A percentile compares a stretch with the other conserved stretches of the same genome.
phyloP scores from a whole-genome alignment of 2,888 invertebrate genomes.

The Allygus modestus region DNA sequence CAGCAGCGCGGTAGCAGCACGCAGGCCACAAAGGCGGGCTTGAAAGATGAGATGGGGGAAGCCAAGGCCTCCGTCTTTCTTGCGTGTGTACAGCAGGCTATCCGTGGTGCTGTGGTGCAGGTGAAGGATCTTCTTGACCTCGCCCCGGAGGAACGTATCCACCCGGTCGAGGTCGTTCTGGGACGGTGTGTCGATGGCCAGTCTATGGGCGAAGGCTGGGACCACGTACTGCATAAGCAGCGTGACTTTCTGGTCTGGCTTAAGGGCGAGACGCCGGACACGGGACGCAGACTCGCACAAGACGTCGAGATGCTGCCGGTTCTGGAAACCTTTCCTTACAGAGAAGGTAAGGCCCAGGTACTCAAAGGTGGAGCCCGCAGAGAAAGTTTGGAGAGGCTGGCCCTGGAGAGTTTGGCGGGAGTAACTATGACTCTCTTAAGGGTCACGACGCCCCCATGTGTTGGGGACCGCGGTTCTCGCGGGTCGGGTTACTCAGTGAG shows the following conservation, averaged over 20 bases:
- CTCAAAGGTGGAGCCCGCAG: neutral
- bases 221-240: conserved; percentile 14
- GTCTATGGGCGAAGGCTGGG: conserved; percentile 47
- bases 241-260: conserved; percentile 41
- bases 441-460: conserved; percentile 55
- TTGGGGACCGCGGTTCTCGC: neutral
- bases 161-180: neutral
- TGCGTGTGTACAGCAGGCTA: conserved; percentile 70
- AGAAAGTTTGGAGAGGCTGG: conserved; percentile 20
- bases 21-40: too few relatives aligned
- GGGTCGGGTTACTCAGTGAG: too few relatives aligned
- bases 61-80: conserved; percentile 72
- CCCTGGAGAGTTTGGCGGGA: too few relatives aligned
- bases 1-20: too few relatives aligned
- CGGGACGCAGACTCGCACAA: too few relatives aligned
- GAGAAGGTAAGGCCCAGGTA: conserved; percentile 46
- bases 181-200: conserved; percentile 1
- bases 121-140: conserved; percentile 66
- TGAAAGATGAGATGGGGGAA: too few relatives aligned
- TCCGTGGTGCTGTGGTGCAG: conserved; percentile 69
- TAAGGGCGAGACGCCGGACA: neutral
- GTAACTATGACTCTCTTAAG: conserved; percentile 65
- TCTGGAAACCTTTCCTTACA: neutral
- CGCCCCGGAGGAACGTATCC: conserved; percentile 39
- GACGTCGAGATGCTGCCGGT: too few relatives aligned